phyloP scores from a whole-genome alignment of 2,888 invertebrate genomes.

The Scaptomyza caliginosa region DNA sequence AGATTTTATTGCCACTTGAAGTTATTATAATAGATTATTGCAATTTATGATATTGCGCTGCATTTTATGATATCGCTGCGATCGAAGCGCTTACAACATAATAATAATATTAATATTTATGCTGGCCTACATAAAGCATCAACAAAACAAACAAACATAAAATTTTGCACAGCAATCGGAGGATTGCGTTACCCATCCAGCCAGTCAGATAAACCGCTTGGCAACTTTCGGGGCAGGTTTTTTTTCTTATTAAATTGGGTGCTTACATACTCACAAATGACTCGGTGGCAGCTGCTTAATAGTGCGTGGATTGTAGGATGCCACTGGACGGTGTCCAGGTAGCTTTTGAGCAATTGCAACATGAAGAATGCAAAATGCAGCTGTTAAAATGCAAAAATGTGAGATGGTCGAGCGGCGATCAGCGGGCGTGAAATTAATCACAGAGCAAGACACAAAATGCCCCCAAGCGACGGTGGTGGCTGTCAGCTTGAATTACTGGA shows the following conservation, averaged over 20 bases:
- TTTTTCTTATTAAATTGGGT: not conserved
- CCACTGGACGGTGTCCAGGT: slow-evolving; percentile 53
- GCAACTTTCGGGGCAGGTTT: slow-evolving; percentile 39
- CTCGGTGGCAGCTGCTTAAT: slow-evolving; percentile 67
- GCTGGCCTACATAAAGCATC: slow-evolving; percentile 67
- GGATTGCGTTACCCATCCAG: slow-evolving; percentile 58
- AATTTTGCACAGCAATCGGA: slow-evolving; percentile 53
- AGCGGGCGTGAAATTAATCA: slow-evolving; percentile 73
- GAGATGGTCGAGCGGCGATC: slow-evolving; percentile 53
- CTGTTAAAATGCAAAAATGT: slow-evolving; percentile 42
- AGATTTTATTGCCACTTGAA: slow-evolving; percentile 46
- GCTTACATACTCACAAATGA: slow-evolving; percentile 27
- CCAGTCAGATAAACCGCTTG: slow-evolving; percentile 50
- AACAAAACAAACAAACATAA: slow-evolving; percentile 38
- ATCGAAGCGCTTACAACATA: slow-evolving; percentile 53
- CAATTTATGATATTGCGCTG: slow-evolving; percentile 38
- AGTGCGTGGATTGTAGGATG: slow-evolving; percentile 63
- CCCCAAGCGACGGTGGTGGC: slow-evolving; percentile 31
- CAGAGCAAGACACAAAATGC: slow-evolving; percentile 29
- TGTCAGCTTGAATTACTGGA: slow-evolving; percentile 69
- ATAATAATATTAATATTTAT: slow-evolving; percentile 64
- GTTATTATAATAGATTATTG: slow-evolving; percentile 45
- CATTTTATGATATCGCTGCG: slow-evolving; percentile 44
- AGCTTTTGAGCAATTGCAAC: slow-evolving; percentile 50
- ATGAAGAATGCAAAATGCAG: slow-evolving; percentile 38